Evolutionary conservation across 2,888 invertebrate genomes (phyloP).

Genomic region (Timandra comae): DNA sequence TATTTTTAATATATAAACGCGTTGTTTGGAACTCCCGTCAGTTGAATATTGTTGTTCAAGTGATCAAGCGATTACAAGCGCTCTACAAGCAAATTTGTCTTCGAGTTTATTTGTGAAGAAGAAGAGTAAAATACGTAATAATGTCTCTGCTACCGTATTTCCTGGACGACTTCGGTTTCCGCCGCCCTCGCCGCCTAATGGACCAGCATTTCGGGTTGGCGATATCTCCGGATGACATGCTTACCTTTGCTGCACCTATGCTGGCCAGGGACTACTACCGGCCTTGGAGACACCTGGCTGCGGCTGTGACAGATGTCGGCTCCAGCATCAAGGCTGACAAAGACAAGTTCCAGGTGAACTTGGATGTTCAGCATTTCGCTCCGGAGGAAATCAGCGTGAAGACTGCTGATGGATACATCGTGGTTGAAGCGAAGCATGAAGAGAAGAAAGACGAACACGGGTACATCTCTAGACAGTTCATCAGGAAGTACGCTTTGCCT

Average conservation of each 20-base stretch:
- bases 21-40: too few relatives aligned
- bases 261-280: conserved; percentile 32
- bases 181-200: conserved; percentile 26
- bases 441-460: conserved; percentile 83
- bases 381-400: conserved; percentile 84
- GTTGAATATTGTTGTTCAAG: too few relatives aligned
- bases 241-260: neutral
- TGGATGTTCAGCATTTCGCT: conserved; percentile 83
- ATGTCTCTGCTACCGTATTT: too few relatives aligned
- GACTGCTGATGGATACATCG: conserved; percentile 79
- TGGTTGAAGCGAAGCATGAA: conserved; percentile 84
- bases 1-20: too few relatives aligned
- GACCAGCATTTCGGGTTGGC: conserved; percentile 62
- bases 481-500: conserved; percentile 81
- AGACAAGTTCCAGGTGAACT: conserved; percentile 57
- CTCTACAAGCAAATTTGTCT: too few relatives aligned
- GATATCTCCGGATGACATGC: conserved; percentile 47
- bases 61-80: too few relatives aligned
- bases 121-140: too few relatives aligned
- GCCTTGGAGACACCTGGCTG: conserved; percentile 41
- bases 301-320: conserved; percentile 54
- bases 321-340: conserved; percentile 57
- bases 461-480: conserved; percentile 81
- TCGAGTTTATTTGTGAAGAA: too few relatives aligned
- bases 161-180: too few relatives aligned